A percentile compares a stretch with the other conserved stretches of the same genome.
Conservation (phyloP, 2,113 vertebrate species). For the Nanorana parkeri region DNA sequence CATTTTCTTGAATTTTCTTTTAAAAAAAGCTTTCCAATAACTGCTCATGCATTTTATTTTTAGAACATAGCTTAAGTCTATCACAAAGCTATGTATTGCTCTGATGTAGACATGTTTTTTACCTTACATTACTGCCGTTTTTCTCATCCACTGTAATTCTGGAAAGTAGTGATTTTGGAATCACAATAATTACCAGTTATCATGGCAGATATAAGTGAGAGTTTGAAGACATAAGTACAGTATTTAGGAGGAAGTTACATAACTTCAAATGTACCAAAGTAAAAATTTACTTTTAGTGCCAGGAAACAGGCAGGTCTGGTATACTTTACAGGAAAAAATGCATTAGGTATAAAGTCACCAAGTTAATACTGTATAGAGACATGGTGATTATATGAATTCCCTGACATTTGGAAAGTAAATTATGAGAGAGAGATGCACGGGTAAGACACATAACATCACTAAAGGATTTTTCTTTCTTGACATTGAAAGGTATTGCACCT, state of each 20-base stretch:
- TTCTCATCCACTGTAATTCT: slow-evolving; percentile 24
- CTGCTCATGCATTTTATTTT: too few relatives aligned
- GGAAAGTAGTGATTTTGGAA: slow-evolving; percentile 40
- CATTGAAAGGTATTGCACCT: too few relatives aligned
- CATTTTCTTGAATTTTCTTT: too few relatives aligned
- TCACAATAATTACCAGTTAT: slow-evolving; percentile 46
- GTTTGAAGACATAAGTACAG: slow-evolving; percentile 46
- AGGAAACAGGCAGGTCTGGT: not conserved
- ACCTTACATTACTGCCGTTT: slow-evolving; percentile 5
- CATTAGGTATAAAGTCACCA: not conserved
- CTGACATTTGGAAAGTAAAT: not conserved
- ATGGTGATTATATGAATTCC: not conserved
- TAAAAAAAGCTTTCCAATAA: too few relatives aligned
- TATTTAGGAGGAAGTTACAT: slow-evolving; percentile 19
- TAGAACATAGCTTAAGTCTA: too few relatives aligned
- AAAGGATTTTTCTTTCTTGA: too few relatives aligned
- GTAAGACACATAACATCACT: too few relatives aligned
- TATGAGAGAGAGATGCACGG: not conserved
- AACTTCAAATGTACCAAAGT: slow-evolving; percentile 15
- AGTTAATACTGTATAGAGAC: not conserved
- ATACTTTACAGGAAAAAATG: not conserved
- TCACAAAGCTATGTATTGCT: not conserved
- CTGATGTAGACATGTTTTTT: slow-evolving; percentile 6
- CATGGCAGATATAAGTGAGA: slow-evolving; percentile 46
- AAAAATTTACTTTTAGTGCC: not conserved